Evolutionary conservation across 1,140 invertebrate species (phyloP).

Genomic region (Euura saliciscinereae): DNA sequence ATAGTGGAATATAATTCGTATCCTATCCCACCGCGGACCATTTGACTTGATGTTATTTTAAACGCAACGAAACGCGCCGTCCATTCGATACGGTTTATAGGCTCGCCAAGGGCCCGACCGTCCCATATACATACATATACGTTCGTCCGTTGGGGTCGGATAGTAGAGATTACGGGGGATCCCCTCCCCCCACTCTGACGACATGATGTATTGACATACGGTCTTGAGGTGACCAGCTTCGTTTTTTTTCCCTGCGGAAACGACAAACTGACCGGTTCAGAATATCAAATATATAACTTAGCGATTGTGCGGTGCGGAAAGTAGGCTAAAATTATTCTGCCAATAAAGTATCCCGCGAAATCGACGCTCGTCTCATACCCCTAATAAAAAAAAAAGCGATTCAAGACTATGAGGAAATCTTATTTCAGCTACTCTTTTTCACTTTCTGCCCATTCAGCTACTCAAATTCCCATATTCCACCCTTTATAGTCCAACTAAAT

Average conservation of each 20-base stretch:
- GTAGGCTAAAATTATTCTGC: no score
- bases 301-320: no score
- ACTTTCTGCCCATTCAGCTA: no score
- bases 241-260: not conserved
- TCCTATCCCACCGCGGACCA: conserved; percentile 12
- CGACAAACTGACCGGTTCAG: no score
- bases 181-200: not conserved
- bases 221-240: not conserved
- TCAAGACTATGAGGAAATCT: no score
- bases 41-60: conserved; percentile 29
- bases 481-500: no score
- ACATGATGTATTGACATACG: not conserved
- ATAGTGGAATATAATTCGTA: conserved; percentile 11
- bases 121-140: not conserved
- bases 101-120: not conserved
- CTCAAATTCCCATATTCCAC: no score
- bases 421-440: no score
- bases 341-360: no score
- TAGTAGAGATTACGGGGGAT: not conserved
- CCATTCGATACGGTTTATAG: conserved; percentile 22
- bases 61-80: conserved; percentile 24
- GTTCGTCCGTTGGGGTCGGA: not conserved
- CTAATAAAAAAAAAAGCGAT: no score
- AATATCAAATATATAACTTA: no score
- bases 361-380: no score